Conservation (phyloP, 1,140 invertebrate genomes). For the Cydia strobilella region DNA sequence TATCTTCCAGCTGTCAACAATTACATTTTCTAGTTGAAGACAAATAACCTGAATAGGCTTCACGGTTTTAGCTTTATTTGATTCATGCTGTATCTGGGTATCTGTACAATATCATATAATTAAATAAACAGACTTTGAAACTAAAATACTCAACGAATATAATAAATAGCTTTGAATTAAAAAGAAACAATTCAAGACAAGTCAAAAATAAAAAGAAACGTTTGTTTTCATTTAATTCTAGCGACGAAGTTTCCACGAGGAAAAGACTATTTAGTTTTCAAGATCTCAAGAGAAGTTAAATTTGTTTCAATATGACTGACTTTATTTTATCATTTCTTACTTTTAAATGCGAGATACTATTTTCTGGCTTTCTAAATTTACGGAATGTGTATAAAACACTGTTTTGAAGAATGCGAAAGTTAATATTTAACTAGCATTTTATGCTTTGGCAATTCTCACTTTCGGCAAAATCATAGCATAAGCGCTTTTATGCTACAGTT, state of each 20-base stretch:
- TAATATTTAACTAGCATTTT: too few species aligned
- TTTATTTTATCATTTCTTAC: neutral
- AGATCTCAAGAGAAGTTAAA: neutral
- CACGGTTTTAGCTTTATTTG: too few species aligned
- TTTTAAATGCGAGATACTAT: neutral
- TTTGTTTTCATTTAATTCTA: neutral
- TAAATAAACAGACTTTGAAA: too few species aligned
- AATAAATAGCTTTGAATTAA: neutral
- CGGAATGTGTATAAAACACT: too few species aligned
- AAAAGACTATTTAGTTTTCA: neutral
- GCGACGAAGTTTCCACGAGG: neutral
- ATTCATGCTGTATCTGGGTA: too few species aligned
- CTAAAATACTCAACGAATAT: neutral
- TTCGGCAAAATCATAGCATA: too few species aligned
- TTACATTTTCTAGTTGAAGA: too few species aligned
- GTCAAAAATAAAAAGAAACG: neutral
- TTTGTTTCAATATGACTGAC: neutral
- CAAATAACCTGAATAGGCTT: neutral
- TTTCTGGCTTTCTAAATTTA: neutral
- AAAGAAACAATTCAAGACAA: conserved; percentile 12
- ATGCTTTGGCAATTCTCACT: too few species aligned
- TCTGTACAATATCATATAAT: too few species aligned
- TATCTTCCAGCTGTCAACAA: too few species aligned
- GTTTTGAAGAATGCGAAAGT: too few species aligned
- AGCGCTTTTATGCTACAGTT: too few species aligned